These are phyloP conservation scores for Triplophysa rosa DNA, from an alignment of 2,113 vertebrate genomes.

Conservation along the genomic window DNA sequence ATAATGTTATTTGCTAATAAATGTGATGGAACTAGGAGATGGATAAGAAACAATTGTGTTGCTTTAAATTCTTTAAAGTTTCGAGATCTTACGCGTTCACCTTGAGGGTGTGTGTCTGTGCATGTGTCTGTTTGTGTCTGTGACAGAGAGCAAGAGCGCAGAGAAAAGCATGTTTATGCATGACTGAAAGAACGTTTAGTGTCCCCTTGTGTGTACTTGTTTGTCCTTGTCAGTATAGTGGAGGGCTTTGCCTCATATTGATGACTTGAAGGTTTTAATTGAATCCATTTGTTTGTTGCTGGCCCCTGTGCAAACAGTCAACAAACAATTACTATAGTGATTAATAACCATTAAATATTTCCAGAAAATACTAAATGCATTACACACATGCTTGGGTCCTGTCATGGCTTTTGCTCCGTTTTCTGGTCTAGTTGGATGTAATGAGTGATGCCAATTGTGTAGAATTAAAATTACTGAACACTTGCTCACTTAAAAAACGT, in stretches of 20 bases:
- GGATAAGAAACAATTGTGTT: background rate
- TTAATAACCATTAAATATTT: slow-evolving; percentile 72
- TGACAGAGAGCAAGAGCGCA: background rate
- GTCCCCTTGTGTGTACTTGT: slow-evolving; percentile 47
- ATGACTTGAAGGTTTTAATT: slow-evolving; percentile 73
- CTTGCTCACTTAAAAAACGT: background rate
- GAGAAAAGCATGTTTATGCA: slow-evolving; percentile 33
- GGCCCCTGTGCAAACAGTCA: slow-evolving; percentile 73
- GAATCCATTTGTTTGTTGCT: slow-evolving; percentile 70
- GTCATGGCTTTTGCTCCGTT: background rate
- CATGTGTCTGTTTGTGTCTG: slow-evolving; percentile 16
- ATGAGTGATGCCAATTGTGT: background rate
- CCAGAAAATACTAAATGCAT: slow-evolving; percentile 51
- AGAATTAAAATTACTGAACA: too few species aligned
- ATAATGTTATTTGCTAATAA: background rate
- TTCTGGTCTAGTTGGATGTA: background rate
- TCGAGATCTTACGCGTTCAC: slow-evolving; percentile 15
- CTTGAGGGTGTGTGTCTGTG: slow-evolving; percentile 38
- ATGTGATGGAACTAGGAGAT: background rate
- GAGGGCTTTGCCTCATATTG: slow-evolving; percentile 60
- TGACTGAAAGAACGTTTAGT: slow-evolving; percentile 37
- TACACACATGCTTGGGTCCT: slow-evolving; percentile 12
- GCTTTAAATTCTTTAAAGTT: slow-evolving; percentile 6
- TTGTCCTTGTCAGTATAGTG: slow-evolving; percentile 58
- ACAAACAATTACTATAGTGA: slow-evolving; percentile 73